Conservation (phyloP, 2,888 invertebrate genomes). For the Tiliacea aurago region DNA sequence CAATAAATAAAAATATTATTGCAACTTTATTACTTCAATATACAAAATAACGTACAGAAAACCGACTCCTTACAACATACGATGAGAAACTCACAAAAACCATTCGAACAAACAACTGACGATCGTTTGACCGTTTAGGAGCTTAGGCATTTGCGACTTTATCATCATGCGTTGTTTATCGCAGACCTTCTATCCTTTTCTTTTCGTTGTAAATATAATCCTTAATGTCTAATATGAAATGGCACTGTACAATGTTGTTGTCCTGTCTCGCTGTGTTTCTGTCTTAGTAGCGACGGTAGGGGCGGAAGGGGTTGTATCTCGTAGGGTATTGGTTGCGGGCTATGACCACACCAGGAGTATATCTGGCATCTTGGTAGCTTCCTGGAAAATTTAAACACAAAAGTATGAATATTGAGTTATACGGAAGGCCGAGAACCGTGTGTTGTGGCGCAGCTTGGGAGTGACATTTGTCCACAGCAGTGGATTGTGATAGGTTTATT, state of each 20-base stretch:
- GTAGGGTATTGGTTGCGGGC: constrained; percentile 73
- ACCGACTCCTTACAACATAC: constrained; percentile 14
- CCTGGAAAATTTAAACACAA: constrained; percentile 72
- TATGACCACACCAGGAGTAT: constrained; percentile 76
- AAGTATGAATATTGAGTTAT: too few species aligned
- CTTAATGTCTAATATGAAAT: constrained; percentile 62
- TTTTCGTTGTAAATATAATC: constrained; percentile 42
- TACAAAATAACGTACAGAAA: constrained; percentile 56
- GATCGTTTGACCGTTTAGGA: background rate
- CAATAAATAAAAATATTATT: constrained; percentile 44
- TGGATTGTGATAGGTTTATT: too few species aligned
- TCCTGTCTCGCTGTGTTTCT: constrained; percentile 34
- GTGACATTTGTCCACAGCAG: too few species aligned
- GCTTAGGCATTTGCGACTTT: constrained; percentile 2
- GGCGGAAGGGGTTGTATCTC: constrained; percentile 73
- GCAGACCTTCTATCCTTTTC: constrained; percentile 14
- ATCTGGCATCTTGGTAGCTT: constrained; percentile 83
- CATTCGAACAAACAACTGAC: background rate
- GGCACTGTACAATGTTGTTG: constrained; percentile 69
- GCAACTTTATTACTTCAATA: constrained; percentile 64
- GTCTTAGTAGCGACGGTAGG: constrained; percentile 72
- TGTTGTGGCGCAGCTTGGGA: too few species aligned
- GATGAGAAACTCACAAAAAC: constrained; percentile 20
- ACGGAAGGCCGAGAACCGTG: too few species aligned
- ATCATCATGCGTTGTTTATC: constrained; percentile 10